Evolutionary conservation across 2,888 invertebrate genomes (phyloP).

Genomic region (Eristalis tenax): DNA sequence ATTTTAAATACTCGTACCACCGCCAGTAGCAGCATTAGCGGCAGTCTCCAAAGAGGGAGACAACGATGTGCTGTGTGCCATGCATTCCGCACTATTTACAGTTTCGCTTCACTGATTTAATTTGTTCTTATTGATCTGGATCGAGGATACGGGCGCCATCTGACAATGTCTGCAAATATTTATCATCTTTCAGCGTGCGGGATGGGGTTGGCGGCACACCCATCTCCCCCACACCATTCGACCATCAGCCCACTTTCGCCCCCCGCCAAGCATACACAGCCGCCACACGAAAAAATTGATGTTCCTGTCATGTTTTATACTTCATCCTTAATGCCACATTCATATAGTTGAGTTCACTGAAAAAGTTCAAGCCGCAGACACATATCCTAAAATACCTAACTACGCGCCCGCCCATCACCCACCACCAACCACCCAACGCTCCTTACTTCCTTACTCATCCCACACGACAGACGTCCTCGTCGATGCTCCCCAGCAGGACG

Average conservation of each 20-base stretch:
- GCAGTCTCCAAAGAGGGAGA: not conserved
- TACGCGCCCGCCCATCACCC: not conserved
- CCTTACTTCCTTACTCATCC: too few relatives aligned
- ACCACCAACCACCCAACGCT: not conserved
- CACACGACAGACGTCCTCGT: not conserved
- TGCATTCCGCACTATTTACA: conserved; percentile 70
- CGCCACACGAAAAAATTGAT: conserved; percentile 45
- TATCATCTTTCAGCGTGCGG: conserved; percentile 57
- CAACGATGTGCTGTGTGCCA: conserved; percentile 33
- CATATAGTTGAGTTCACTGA: conserved; percentile 34
- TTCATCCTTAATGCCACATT: conserved; percentile 53
- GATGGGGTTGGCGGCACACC: not conserved
- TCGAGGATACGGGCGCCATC: conserved; percentile 68
- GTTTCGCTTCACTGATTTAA: conserved; percentile 64
- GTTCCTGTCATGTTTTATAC: conserved; percentile 56
- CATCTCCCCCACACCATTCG: not conserved
- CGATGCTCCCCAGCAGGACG: conserved; percentile 59
- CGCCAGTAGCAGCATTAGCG: not conserved
- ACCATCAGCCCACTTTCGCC: not conserved
- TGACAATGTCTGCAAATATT: conserved; percentile 71
- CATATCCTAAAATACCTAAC: conserved; percentile 33
- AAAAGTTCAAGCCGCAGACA: conserved; percentile 46
- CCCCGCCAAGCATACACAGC: not conserved
- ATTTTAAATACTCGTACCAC: conserved; percentile 51
- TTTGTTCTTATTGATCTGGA: conserved; percentile 63